These are phyloP conservation scores for Mormyrus hasselquistii DNA, from an alignment of 2,797 vertebrate genomes.

Conservation along the genomic window DNA sequence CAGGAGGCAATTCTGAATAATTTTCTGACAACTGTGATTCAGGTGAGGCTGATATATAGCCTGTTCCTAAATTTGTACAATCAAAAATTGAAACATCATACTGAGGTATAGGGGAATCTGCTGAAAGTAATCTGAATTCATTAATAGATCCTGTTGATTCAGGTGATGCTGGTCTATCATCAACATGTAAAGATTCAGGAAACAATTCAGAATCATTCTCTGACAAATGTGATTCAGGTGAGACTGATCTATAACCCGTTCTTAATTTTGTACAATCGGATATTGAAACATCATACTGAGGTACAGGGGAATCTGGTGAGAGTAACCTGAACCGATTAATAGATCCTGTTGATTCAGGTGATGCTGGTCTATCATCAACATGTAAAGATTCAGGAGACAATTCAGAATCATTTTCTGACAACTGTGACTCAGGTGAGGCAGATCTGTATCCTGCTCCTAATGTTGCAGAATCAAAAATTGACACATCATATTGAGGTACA, in stretches of 20 bases:
- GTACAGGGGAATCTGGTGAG: slow-evolving; percentile 40
- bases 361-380: too few species aligned
- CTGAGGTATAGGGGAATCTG: slow-evolving; percentile 40
- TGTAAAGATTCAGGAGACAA: too few species aligned
- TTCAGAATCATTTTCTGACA: not conserved
- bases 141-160: slow-evolving; percentile 32
- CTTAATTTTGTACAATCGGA: slow-evolving; percentile 15
- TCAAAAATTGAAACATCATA: not conserved
- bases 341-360: too few species aligned
- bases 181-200: not conserved
- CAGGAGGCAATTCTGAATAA: not conserved
- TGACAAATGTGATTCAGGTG: not conserved
- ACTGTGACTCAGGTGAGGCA: not conserved
- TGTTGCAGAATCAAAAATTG: not conserved
- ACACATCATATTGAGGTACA: slow-evolving; percentile 19
- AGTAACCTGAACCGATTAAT: not conserved
- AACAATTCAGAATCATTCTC: not conserved
- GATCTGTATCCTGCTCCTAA: not conserved
- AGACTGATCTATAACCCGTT: not conserved
- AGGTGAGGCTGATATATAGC: not conserved
- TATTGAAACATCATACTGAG: slow-evolving; percentile 12
- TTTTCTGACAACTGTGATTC: not conserved
- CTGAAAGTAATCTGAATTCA: slow-evolving; percentile 13
- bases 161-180: slow-evolving; percentile 37
- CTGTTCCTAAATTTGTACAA: not conserved